A percentile compares a stretch with the other conserved stretches of the same genome.
Conservation (phyloP, 2,113 vertebrate genomes). For the Lepidothrix coronata region DNA sequence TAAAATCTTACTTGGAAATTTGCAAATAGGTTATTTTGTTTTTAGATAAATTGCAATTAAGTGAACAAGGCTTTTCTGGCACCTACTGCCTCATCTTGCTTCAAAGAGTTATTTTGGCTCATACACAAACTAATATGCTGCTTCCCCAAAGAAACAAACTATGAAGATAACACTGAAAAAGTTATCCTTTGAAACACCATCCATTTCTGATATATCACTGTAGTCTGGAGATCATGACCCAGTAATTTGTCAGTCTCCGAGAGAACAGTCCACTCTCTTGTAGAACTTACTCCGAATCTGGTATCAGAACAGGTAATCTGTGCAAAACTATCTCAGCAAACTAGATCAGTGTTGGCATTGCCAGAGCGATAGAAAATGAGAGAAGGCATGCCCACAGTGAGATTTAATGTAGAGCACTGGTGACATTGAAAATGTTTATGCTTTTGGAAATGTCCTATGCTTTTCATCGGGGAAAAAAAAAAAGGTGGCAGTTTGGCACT, state of each 20-base stretch:
- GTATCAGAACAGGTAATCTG: neutral
- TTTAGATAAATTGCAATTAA: neutral
- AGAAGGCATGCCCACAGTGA: neutral
- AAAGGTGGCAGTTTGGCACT: neutral
- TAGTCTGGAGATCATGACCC: neutral
- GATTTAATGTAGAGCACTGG: neutral
- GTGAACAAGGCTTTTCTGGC: neutral
- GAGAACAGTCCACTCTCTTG: neutral
- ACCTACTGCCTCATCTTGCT: neutral
- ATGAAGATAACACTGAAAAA: neutral
- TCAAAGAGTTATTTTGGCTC: slow-evolving; percentile 4
- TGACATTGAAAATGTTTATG: neutral
- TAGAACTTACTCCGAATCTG: neutral
- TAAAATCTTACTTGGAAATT: neutral
- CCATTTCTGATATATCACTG: neutral
- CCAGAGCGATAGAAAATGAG: neutral
- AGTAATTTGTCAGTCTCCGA: neutral
- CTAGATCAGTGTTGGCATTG: neutral
- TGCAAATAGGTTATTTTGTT: neutral
- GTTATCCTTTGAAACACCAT: neutral
- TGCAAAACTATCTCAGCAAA: neutral
- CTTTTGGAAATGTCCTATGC: neutral
- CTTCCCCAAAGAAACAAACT: neutral
- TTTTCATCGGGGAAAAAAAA: neutral
- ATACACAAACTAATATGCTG: neutral